These are phyloP conservation scores for Grus americana DNA, from an alignment of 2,113 vertebrate species.

Conservation along the genomic window DNA sequence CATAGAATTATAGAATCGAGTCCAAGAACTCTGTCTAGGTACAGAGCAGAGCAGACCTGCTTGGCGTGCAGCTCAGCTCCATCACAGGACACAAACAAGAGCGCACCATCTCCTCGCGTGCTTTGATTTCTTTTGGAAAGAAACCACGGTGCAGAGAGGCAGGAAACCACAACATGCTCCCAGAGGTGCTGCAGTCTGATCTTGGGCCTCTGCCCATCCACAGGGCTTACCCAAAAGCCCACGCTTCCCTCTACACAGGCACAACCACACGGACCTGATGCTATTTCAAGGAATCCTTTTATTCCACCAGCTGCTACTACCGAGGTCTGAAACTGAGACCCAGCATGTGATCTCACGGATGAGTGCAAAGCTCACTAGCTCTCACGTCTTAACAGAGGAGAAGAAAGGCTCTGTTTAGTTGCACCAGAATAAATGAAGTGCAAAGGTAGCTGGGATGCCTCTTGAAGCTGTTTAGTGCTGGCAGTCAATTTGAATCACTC, in stretches of 20 bases:
- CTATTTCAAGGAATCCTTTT: conserved; percentile 50
- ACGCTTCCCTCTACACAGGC: not conserved
- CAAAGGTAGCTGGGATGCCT: conserved; percentile 26
- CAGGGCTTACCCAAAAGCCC: not conserved
- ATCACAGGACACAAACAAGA: not conserved
- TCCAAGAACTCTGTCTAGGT: too few relatives aligned
- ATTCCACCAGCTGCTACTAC: conserved; percentile 53
- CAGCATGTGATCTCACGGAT: conserved; percentile 26
- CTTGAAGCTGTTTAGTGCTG: conserved; percentile 36
- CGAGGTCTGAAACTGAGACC: conserved; percentile 42
- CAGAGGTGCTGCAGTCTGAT: not conserved
- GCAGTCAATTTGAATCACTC: conserved; percentile 13
- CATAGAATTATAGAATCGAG: too few relatives aligned
- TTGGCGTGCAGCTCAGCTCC: not conserved
- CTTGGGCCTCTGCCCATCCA: not conserved
- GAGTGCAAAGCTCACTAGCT: conserved; percentile 47
- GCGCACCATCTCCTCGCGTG: not conserved
- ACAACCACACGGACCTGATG: not conserved
- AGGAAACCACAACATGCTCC: not conserved
- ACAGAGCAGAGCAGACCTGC: not conserved
- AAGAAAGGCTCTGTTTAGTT: conserved; percentile 31
- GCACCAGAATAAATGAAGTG: conserved; percentile 54
- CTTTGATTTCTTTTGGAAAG: not conserved
- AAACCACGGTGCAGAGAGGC: not conserved
- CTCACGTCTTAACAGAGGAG: conserved; percentile 12